Evolutionary conservation across 1,140 invertebrate species (phyloP).

Genomic region (Drosophila kanapiae): DNA sequence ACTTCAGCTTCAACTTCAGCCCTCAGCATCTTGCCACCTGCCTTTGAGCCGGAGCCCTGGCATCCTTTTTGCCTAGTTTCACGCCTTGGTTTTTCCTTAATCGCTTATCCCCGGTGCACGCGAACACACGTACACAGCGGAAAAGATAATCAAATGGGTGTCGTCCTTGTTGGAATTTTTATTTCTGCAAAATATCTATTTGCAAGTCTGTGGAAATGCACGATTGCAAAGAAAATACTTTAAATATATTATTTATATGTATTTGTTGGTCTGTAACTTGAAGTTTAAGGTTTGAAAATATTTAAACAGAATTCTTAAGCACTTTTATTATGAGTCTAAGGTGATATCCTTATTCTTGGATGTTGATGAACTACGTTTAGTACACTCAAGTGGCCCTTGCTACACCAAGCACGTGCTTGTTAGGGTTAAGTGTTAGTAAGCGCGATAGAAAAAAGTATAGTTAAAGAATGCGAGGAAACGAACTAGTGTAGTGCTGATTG

Average conservation of each 20-base stretch:
- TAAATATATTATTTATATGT: neutral
- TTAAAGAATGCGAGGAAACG: no score
- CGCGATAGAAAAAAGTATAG: no score
- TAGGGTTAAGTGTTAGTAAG: no score
- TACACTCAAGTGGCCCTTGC: no score
- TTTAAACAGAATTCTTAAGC: no score
- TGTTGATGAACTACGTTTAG: no score
- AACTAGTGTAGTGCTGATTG: no score
- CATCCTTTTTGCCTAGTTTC: slow-evolving; percentile 59
- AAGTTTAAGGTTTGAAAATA: neutral
- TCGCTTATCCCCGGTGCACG: slow-evolving; percentile 60
- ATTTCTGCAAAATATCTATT: neutral
- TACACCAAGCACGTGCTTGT: no score
- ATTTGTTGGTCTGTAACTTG: no score
- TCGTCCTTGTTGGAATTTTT: neutral
- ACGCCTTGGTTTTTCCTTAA: slow-evolving; percentile 74
- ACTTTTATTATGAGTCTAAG: neutral
- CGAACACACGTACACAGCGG: slow-evolving; percentile 2
- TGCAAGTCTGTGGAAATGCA: neutral
- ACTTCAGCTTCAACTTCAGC: slow-evolving; percentile 15
- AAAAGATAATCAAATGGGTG: slow-evolving; percentile 14
- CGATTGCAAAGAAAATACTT: neutral
- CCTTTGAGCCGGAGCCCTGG: slow-evolving; percentile 15
- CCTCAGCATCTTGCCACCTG: slow-evolving; percentile 17
- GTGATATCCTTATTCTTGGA: no score